A percentile compares a stretch with the other conserved stretches of the same genome.
phyloP scores from a whole-genome alignment of 2,113 vertebrate species.

The Columba livia region DNA sequence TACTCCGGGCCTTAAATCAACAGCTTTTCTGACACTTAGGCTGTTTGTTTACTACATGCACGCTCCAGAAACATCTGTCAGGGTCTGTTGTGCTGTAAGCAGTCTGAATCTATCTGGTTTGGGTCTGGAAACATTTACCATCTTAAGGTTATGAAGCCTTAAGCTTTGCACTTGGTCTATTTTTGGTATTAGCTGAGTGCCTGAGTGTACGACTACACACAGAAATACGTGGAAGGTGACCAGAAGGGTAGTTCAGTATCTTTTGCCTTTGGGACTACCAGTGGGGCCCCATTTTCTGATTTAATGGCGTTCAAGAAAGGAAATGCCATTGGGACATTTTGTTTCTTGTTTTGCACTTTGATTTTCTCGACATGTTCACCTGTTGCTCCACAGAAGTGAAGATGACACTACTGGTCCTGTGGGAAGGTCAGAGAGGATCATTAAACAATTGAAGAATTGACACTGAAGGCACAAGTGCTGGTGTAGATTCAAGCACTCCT shows the following conservation, averaged over 20 bases:
- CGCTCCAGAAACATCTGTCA: background rate
- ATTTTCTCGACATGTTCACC: background rate
- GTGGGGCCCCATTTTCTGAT: background rate
- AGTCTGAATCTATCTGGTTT: background rate
- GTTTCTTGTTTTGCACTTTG: background rate
- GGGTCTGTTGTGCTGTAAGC: background rate
- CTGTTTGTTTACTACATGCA: background rate
- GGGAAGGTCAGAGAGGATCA: background rate
- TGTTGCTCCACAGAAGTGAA: background rate
- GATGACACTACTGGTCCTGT: background rate
- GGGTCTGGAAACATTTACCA: background rate
- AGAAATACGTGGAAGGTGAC: background rate
- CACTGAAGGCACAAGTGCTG: rapidly evolving
- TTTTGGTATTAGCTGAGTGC: background rate
- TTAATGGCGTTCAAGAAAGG: background rate
- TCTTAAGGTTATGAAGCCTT: background rate
- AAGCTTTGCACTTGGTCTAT: background rate
- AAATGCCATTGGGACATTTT: background rate
- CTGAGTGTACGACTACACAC: background rate
- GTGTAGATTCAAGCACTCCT: background rate
- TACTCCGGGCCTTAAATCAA: background rate
- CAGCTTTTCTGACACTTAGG: background rate
- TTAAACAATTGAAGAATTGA: background rate
- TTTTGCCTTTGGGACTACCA: background rate
- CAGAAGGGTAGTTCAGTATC: background rate